Evolutionary conservation across 1,140 invertebrate genomes (phyloP), one percentile per base, ranked within the genome.

Genomic region (Neelides sp.): DNA sequence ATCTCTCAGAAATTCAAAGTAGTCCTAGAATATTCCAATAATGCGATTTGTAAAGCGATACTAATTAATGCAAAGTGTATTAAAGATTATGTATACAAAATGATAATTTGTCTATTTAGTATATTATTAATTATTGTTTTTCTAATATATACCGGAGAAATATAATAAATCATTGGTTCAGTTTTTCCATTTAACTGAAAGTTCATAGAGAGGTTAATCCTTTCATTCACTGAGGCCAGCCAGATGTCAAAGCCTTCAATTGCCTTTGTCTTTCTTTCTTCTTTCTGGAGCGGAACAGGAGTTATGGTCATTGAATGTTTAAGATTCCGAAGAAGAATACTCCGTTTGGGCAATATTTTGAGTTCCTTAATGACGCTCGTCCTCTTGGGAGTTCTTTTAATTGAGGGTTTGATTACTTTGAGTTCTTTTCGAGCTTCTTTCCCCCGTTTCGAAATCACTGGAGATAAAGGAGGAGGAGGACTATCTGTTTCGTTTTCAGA

Each of bases 121-220:
- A 20, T 27, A 44, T 44, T 7, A 44, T 24, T 24, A 10, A 26
- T 7, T 24, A 27, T 24, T 23, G 5, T 44, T 32, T n/a, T 5
- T 24, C 12, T 4, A 54, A 26, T 19, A 54, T 52, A 59, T 63
- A 75, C 73, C 52, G 78, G 71, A 3, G 81, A 80, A 34, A 79
- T 76, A 60, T 80, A 78, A 64, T 83, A 85, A 24, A 81, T 73
- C 23, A 84, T 64, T 0, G 80, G 77, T 24, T 82, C 78, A 5
- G 82, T 78, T 65, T 75, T 76, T 50, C 80, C 82, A 64, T 73
- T 70, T 62, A 82, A 80, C 58, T 81, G 77, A 65, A 78, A 84
- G 66, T 83, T 79, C 80, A 86, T 83, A 3, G 79, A 76, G 63
- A 80, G 76, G 67, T 86, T 85, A 44, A 86, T 82, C 46, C 78